Conservation (phyloP, 2,113 vertebrate species). For the Indri indri region DNA sequence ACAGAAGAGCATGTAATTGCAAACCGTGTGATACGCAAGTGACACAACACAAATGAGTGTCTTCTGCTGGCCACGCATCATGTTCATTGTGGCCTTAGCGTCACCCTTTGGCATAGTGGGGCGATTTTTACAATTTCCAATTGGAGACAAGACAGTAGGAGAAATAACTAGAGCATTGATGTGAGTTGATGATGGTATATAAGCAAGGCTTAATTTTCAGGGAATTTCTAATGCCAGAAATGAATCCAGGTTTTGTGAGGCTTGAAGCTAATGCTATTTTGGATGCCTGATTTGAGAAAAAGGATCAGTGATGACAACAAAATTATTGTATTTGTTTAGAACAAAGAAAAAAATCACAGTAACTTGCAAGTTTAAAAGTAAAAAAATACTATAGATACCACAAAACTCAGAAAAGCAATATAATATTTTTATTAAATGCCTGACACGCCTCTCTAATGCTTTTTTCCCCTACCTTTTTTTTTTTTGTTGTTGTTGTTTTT, state of each 20-base stretch:
- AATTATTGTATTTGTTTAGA: not conserved
- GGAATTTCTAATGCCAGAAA: not conserved
- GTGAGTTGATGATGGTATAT: not conserved
- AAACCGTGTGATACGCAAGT: not conserved
- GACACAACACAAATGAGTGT: not conserved
- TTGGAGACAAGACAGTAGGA: not conserved
- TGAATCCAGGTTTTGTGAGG: not conserved
- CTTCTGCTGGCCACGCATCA: not conserved
- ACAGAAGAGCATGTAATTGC: not conserved
- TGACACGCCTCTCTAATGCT: not conserved
- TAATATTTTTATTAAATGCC: not conserved
- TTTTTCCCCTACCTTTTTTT: not conserved
- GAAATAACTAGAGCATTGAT: not conserved
- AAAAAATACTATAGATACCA: not conserved
- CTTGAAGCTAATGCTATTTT: not conserved
- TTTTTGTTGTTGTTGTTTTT: no score
- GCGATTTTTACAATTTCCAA: not conserved
- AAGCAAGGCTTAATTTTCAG: slow-evolving; percentile 1
- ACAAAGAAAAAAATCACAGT: not conserved
- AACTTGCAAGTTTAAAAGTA: not conserved
- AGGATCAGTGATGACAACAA: not conserved
- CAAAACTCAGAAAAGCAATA: not conserved
- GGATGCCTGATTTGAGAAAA: not conserved
- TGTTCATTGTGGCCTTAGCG: not conserved
- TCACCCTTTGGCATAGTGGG: not conserved